A percentile compares a stretch with the other conserved stretches of the same genome.
Conservation (phyloP, 1,140 invertebrate genomes). For the Reticulitermes speratus region DNA sequence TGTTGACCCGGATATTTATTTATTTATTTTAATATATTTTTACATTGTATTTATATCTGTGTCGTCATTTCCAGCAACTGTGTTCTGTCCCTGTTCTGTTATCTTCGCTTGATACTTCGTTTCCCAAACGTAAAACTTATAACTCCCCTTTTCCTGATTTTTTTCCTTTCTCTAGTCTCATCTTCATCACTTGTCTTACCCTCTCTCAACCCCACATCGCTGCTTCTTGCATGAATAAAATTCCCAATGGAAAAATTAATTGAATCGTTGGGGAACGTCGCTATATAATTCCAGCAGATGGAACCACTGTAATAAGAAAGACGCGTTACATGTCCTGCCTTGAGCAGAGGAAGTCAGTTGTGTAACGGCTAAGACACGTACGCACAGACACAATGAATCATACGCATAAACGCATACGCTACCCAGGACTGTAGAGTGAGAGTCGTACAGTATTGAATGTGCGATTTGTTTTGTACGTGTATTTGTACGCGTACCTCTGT, state of each 20-base stretch:
- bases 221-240: conserved; percentile 23
- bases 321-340: background rate
- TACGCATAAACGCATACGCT: too few species aligned
- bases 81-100: background rate
- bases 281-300: background rate
- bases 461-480: too few species aligned
- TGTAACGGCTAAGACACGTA: background rate
- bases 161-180: background rate
- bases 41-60: too few species aligned
- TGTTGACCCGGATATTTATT: too few species aligned
- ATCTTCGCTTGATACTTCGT: background rate
- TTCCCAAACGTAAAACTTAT: conserved; percentile 30
- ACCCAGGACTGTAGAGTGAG: too few species aligned
- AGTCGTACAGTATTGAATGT: too few species aligned
- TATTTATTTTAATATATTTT: too few species aligned
- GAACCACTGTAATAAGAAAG: background rate
- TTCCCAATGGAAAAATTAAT: conserved; percentile 33
- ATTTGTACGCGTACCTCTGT: too few species aligned
- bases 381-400: too few species aligned
- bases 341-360: background rate
- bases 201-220: background rate
- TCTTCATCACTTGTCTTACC: conserved; percentile 24
- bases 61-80: too few species aligned
- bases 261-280: conserved; percentile 28
- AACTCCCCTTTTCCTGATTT: conserved; percentile 18